A percentile compares a stretch with the other conserved stretches of the same genome.
Evolutionary conservation across 1,140 invertebrate species (phyloP).

Genomic region (Leptinotarsa defecta): DNA sequence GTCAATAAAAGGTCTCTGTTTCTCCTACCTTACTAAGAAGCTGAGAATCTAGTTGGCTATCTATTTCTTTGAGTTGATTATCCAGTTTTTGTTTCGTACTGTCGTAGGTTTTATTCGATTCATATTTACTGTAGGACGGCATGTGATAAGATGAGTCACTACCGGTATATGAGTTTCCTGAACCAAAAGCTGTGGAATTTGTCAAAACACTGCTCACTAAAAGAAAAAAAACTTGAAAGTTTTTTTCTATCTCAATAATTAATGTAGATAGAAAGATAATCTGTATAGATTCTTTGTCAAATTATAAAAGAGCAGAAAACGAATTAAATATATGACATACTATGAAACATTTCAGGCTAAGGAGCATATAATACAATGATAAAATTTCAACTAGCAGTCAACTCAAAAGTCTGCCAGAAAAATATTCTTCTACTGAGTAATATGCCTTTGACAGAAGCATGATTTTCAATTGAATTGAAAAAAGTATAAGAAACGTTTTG

Average conservation of each 20-base stretch:
- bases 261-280: background rate
- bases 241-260: too few relatives aligned
- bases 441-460: too few relatives aligned
- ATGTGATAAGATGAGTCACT: conserved; percentile 58
- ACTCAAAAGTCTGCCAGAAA: too few relatives aligned
- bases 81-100: conserved; percentile 77
- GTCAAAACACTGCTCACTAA: conserved; percentile 64
- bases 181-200: conserved; percentile 63
- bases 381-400: too few relatives aligned
- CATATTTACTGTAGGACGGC: conserved; percentile 60
- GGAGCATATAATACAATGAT: too few relatives aligned
- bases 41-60: conserved; percentile 67
- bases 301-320: conserved; percentile 4
- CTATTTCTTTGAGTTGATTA: conserved; percentile 81
- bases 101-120: conserved; percentile 70
- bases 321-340: too few relatives aligned
- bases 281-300: background rate
- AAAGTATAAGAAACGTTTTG: too few relatives aligned
- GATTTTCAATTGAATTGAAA: too few relatives aligned
- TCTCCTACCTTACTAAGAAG: conserved; percentile 72
- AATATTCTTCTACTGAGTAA: too few relatives aligned
- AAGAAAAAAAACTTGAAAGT: conserved; percentile 29
- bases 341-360: too few relatives aligned
- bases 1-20: conserved; percentile 56
- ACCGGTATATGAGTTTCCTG: conserved; percentile 64